These are phyloP conservation scores for Phyllotis vaccarum DNA, from an alignment of 2,797 vertebrate genomes.

Conservation along the genomic window DNA sequence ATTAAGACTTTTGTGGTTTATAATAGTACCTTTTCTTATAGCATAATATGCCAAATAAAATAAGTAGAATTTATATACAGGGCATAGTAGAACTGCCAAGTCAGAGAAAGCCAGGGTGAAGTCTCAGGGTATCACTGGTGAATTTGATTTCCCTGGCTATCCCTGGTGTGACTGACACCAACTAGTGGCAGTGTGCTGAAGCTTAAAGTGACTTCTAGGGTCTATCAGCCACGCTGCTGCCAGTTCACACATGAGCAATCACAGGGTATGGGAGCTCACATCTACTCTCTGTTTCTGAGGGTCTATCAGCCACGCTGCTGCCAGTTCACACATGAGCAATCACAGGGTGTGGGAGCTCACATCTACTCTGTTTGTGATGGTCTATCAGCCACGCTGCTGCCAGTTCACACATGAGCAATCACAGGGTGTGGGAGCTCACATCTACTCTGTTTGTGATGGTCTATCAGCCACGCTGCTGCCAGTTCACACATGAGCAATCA, in stretches of 20 bases:
- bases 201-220: neutral
- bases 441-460: too few relatives aligned
- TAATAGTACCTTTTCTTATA: slow-evolving; percentile 21
- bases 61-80: slow-evolving; percentile 18
- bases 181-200: neutral
- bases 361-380: too few relatives aligned
- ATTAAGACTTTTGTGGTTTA: slow-evolving; percentile 18
- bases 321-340: neutral
- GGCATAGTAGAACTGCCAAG: neutral
- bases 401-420: too few relatives aligned
- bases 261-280: neutral
- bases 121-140: slow-evolving; percentile 19
- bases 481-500: too few relatives aligned
- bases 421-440: too few relatives aligned
- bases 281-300: too few relatives aligned
- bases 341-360: neutral
- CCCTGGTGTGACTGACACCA: neutral
- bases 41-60: slow-evolving; percentile 47
- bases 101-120: neutral
- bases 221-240: neutral
- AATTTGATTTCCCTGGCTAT: neutral
- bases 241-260: neutral
- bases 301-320: neutral
- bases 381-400: too few relatives aligned
- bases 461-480: too few relatives aligned